Conservation (phyloP, 1,140 invertebrate species). For the Bombus affinis region DNA sequence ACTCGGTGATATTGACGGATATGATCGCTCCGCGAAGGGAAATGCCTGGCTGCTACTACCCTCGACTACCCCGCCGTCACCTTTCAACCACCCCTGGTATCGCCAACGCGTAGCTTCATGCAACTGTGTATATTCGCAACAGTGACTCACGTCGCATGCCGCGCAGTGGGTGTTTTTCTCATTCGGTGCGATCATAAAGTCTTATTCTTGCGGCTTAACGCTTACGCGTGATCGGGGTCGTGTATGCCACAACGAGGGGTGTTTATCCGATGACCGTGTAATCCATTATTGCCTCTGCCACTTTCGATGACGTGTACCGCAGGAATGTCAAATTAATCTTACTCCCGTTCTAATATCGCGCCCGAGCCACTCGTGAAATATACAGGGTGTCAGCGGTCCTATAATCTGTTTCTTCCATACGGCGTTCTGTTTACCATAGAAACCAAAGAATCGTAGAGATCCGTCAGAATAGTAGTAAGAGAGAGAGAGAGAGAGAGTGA, state of each 20-base stretch:
- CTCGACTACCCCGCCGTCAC: background rate
- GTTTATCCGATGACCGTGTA: conserved; percentile 66
- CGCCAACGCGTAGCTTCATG: conserved; percentile 8
- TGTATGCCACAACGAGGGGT: conserved; percentile 20
- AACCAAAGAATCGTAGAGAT: background rate
- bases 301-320: conserved; percentile 65
- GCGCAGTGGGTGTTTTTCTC: conserved; percentile 66
- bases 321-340: conserved; percentile 62
- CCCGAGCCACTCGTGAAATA: conserved; percentile 21
- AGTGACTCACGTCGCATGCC: conserved; percentile 49
- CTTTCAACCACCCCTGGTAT: background rate
- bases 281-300: conserved; percentile 74
- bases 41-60: conserved; percentile 4
- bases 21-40: conserved; percentile 55
- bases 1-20: conserved; percentile 66
- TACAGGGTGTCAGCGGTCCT: background rate
- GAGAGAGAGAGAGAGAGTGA: fast-evolving
- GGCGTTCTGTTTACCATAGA: conserved; percentile 27
- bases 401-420: conserved; percentile 35
- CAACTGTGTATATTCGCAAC: conserved; percentile 29
- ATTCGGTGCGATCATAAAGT: conserved; percentile 69
- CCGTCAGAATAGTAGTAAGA: background rate
- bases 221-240: background rate
- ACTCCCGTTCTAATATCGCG: conserved; percentile 50
- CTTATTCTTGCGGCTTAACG: conserved; percentile 75